Base-by-base conservation (phyloP, 2,888 invertebrate species). In the Coleophora deauratella region DNA sequence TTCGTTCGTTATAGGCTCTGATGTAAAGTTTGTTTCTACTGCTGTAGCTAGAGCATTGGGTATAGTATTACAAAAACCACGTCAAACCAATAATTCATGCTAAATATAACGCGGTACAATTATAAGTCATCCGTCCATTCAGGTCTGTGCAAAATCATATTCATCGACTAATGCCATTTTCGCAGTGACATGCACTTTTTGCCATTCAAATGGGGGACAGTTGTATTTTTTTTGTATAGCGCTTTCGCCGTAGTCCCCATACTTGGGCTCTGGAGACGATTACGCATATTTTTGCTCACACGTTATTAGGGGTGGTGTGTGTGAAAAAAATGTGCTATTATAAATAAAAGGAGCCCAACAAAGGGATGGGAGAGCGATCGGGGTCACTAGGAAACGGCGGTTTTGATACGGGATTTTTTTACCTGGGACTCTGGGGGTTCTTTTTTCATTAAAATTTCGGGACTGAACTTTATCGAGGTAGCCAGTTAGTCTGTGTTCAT, bases 341-440 rank as follows among this genome's bases (percentile, higher is more conserved):
- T 84, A 82, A 85, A 85, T 81, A 82, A 81, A 72, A 79, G 79
- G 63, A 73, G 60, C 63, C 55, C 58, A 71, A 85, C 84, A 85
- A 85, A 78, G 74, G 81, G 81, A 84, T 82, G 81, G 71, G 69
- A 79, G 81, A 82, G 68, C 72, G 82, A 85, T 85, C 84, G 81
- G 85, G 85, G 85, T 85, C 85, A 85, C 82, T 84, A 84, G 82
- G 79, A 85, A 85, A 84, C 79, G 77, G 80, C 77, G 81, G 84
- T 85, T 82, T 82, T 84, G 76, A 81, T 84, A 78, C 77, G 80
- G 74, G 72, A 61, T 74, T 85, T 84, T 84, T 84, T 84, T 85
- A 80, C 80, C 85, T 80, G 80, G 62, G 59, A 56, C 64, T 67
- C 64, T 67, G 62, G 73, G 81, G 80, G 69, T 65, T 64, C 64